Evolutionary conservation across 2,113 vertebrate genomes (phyloP).

Genomic region (Probosciger aterrimus): DNA sequence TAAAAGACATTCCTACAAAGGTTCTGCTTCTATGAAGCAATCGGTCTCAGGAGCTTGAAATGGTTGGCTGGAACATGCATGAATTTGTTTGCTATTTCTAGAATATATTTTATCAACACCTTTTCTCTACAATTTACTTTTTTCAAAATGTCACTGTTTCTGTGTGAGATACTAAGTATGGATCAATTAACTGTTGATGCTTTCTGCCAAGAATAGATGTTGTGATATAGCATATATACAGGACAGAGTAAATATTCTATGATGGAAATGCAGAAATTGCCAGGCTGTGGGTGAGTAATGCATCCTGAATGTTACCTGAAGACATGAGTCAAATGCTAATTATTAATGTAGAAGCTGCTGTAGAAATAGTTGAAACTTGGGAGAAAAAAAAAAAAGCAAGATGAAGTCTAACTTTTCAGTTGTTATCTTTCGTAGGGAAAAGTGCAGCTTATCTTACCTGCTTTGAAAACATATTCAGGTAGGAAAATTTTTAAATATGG

Average conservation of each 20-base stretch:
- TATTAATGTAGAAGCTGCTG: constrained; percentile 20
- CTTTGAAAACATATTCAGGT: background rate
- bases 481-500: background rate
- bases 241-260: constrained; percentile 36
- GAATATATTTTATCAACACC: constrained; percentile 61
- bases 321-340: constrained; percentile 24
- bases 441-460: background rate
- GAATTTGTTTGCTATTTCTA: constrained; percentile 65
- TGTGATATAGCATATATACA: background rate
- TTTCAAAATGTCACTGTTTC: constrained; percentile 66
- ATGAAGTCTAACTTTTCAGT: background rate
- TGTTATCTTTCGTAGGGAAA: background rate
- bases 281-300: constrained; percentile 46
- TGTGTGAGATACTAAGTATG: constrained; percentile 56
- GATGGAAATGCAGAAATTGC: constrained; percentile 34
- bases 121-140: constrained; percentile 50
- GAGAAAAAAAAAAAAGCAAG: background rate
- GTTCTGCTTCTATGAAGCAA: background rate
- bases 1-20: background rate
- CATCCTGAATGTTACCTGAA: constrained; percentile 48
- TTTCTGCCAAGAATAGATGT: constrained; percentile 65
- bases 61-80: background rate
- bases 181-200: constrained; percentile 63
- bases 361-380: background rate
- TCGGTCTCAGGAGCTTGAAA: constrained; percentile 9